A percentile compares a stretch with the other conserved stretches of the same genome.
phyloP scores from a whole-genome alignment of 2,797 vertebrate species.

The Sebastes paucispinis region DNA sequence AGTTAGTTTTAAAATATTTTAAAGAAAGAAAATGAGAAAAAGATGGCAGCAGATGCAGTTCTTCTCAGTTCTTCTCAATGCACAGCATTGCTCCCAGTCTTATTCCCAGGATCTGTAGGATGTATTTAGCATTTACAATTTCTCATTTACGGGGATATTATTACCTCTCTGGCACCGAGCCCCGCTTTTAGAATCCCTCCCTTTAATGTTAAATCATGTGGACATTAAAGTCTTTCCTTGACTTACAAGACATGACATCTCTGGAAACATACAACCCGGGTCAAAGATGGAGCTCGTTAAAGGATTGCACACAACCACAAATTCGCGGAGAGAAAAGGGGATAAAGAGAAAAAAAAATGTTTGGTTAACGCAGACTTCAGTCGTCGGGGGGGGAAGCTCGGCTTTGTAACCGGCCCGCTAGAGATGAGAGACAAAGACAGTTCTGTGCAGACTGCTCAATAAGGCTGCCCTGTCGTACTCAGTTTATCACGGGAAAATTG shows the following conservation, averaged over 20 bases:
- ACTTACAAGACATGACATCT: slow-evolving; percentile 85
- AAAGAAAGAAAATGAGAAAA: background rate
- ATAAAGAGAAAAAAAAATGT: slow-evolving; percentile 69
- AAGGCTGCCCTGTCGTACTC: slow-evolving; percentile 59
- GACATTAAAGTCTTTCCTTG: slow-evolving; percentile 81
- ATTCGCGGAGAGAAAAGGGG: slow-evolving; percentile 63
- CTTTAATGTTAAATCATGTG: slow-evolving; percentile 79
- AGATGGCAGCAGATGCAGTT: background rate
- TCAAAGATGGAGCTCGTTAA: slow-evolving; percentile 86
- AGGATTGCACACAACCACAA: slow-evolving; percentile 80
- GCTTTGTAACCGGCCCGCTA: slow-evolving; percentile 62
- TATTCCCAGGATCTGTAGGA: slow-evolving; percentile 51
- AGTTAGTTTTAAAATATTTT: background rate
- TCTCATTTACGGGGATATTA: slow-evolving; percentile 73
- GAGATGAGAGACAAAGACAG: slow-evolving; percentile 79
- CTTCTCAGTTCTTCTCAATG: background rate
- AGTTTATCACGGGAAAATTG: slow-evolving; percentile 63
- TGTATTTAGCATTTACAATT: slow-evolving; percentile 71
- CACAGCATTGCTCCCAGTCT: slow-evolving; percentile 6
- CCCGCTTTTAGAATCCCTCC: slow-evolving; percentile 54
- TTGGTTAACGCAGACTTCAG: slow-evolving; percentile 76
- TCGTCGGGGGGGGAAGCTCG: slow-evolving; percentile 41
- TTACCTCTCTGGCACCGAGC: slow-evolving; percentile 70
- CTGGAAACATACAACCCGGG: slow-evolving; percentile 80
- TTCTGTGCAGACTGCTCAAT: slow-evolving; percentile 57